phyloP scores from a whole-genome alignment of 2,797 vertebrate genomes.

The Hylomyscus alleni region DNA sequence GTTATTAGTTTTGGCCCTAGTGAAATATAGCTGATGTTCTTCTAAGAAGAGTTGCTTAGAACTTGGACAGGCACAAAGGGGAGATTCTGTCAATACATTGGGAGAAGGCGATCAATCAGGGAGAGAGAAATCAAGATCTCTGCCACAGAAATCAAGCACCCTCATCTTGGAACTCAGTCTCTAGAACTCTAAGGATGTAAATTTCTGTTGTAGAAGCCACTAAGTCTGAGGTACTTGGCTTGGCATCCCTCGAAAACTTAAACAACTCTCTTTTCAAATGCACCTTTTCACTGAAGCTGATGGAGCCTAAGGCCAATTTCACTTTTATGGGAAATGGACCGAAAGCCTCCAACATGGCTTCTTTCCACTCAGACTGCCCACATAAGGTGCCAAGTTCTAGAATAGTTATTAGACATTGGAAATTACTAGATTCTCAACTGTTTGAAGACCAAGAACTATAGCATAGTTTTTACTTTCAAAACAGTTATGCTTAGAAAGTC shows the following conservation, averaged over 20 bases:
- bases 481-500: not conserved
- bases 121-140: too few species aligned
- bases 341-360: slow-evolving; percentile 76
- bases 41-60: not conserved
- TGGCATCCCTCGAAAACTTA: not conserved
- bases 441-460: slow-evolving; percentile 74
- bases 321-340: slow-evolving; percentile 85
- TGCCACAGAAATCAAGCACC: not conserved
- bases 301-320: slow-evolving; percentile 77
- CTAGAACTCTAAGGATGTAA: not conserved
- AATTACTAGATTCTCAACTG: slow-evolving; percentile 72
- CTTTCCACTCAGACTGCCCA: slow-evolving; percentile 75
- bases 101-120: not conserved
- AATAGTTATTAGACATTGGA: slow-evolving; percentile 59
- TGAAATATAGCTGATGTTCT: not conserved
- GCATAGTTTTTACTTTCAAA: slow-evolving; percentile 70
- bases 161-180: not conserved
- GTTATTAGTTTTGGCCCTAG: not conserved
- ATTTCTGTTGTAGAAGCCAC: not conserved
- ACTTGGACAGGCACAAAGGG: not conserved
- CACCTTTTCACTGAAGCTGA: slow-evolving; percentile 76
- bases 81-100: not conserved
- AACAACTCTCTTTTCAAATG: slow-evolving; percentile 71
- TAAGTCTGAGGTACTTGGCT: not conserved
- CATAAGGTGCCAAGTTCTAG: slow-evolving; percentile 33